Conservation (phyloP, 2,888 invertebrate species). For the Leptothorax acervorum region DNA sequence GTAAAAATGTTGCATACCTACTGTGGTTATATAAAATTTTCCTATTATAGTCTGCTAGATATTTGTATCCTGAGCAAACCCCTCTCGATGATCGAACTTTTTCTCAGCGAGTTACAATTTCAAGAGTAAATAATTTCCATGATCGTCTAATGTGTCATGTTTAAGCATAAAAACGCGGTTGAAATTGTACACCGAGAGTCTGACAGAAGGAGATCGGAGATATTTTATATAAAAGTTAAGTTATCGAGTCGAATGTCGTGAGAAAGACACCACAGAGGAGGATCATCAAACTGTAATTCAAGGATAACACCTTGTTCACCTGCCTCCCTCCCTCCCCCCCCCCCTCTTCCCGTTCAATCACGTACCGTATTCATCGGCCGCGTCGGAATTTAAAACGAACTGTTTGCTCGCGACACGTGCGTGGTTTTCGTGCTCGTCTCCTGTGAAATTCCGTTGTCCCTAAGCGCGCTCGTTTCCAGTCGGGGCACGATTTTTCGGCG, state of each 20-base stretch:
- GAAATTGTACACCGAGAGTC: neutral
- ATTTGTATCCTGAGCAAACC: neutral
- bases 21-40: neutral
- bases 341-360: constrained; percentile 29
- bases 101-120: neutral
- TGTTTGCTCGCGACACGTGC: constrained; percentile 44
- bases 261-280: neutral
- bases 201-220: neutral
- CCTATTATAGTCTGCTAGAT: neutral
- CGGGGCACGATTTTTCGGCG: constrained; percentile 48
- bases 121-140: neutral
- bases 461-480: constrained; percentile 39
- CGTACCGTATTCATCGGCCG: constrained; percentile 17
- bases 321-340: no score
- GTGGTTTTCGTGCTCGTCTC: constrained; percentile 8
- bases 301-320: neutral
- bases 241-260: neutral
- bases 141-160: neutral
- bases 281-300: constrained; percentile 34
- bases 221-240: neutral
- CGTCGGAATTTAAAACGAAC: constrained; percentile 33
- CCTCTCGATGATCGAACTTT: neutral
- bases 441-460: constrained; percentile 24
- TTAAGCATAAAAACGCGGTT: neutral
- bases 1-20: neutral